Percentiles rank a stretch among this genome's conserved stretches.
Conservation (phyloP, 2,797 vertebrate genomes). For the Sebastes cheni region DNA sequence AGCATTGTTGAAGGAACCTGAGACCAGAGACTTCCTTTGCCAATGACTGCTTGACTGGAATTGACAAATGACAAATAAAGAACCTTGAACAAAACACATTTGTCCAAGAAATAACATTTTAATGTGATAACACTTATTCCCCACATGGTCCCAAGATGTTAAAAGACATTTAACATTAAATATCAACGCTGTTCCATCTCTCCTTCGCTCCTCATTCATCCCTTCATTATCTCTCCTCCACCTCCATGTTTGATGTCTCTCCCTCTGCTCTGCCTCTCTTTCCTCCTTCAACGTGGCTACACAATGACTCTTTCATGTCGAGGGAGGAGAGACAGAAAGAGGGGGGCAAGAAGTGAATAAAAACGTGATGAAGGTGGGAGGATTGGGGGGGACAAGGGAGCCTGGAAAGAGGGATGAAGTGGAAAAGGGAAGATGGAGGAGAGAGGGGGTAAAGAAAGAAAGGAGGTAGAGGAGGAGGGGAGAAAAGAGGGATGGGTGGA, state of each 20-base stretch:
- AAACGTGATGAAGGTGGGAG: neutral
- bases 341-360: neutral
- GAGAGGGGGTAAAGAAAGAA: neutral
- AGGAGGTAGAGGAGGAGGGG: neutral
- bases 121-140: neutral
- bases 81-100: too few species aligned
- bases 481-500: slow-evolving; percentile 40
- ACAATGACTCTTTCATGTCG: slow-evolving; percentile 49
- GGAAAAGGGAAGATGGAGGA: neutral
- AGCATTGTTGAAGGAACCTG: too few species aligned
- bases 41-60: too few species aligned
- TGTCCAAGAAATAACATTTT: neutral
- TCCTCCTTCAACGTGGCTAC: neutral
- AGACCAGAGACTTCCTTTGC: too few species aligned
- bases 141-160: neutral
- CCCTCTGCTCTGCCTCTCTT: neutral
- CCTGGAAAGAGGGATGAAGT: neutral
- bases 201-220: slow-evolving; percentile 1
- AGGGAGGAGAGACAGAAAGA: neutral
- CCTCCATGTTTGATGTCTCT: slow-evolving; percentile 31
- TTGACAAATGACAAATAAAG: too few species aligned
- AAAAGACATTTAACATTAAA: neutral
- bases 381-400: neutral
- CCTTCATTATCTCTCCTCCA: slow-evolving; percentile 17
- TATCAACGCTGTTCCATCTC: neutral